Evolutionary conservation across 2,888 invertebrate genomes (phyloP).

Genomic region (Acrobasis repandana): DNA sequence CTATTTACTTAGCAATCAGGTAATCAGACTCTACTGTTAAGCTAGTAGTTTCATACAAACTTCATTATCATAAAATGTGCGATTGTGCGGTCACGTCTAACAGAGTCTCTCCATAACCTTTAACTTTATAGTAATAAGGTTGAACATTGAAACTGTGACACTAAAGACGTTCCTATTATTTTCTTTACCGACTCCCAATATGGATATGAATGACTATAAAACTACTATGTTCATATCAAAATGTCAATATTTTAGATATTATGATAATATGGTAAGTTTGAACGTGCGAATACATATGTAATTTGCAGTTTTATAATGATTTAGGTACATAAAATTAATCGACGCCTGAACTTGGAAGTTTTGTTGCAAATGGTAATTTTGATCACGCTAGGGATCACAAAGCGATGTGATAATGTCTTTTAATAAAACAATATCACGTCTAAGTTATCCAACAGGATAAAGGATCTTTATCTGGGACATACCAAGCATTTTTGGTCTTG

Average conservation of each 20-base stretch:
- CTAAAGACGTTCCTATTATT: background rate
- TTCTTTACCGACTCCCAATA: constrained; percentile 5
- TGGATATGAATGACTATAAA: constrained; percentile 15
- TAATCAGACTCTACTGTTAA: constrained; percentile 56
- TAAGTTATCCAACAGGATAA: too few relatives aligned
- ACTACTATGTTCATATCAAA: constrained; percentile 11
- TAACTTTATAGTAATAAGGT: background rate
- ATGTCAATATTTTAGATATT: constrained; percentile 14
- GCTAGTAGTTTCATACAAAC: constrained; percentile 44
- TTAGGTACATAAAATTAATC: constrained; percentile 26
- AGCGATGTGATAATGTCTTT: too few relatives aligned
- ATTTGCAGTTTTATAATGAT: constrained; percentile 24
- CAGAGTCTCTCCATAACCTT: background rate
- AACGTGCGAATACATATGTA: constrained; percentile 30
- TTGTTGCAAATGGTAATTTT: background rate
- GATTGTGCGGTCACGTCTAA: constrained; percentile 1
- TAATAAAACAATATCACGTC: too few relatives aligned
- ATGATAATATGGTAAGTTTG: constrained; percentile 20
- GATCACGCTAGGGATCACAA: background rate
- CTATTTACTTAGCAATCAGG: constrained; percentile 65
- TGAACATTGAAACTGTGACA: background rate
- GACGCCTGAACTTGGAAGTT: background rate
- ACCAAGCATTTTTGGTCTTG: too few relatives aligned
- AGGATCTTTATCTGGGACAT: too few relatives aligned
- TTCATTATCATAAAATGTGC: constrained; percentile 22